Evolutionary conservation across 2,888 invertebrate genomes (phyloP), one percentile per base, ranked within the genome.

Genomic region (Antitype chi): DNA sequence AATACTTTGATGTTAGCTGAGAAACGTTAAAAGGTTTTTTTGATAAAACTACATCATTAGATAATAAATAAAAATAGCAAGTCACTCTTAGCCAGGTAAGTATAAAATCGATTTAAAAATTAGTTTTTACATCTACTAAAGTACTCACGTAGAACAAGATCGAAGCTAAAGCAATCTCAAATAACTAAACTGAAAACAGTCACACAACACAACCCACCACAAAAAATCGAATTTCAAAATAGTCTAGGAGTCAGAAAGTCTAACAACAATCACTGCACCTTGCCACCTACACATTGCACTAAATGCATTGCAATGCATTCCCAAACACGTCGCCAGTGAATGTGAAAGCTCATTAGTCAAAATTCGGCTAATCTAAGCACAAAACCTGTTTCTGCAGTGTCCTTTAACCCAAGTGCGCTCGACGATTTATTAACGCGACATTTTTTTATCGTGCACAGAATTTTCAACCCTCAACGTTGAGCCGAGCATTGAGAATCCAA

Each of bases 241-340:
- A 63, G 32, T 70, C 38, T 38, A 38, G 38, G 6, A 70, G 68
- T 69, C 60, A 28, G 62, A 72, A 76, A 81, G 63, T 73, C 43
- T 15, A 63, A 60, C 85, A 59, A 85, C 82, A 81, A 76, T 77
- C 83, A 85, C 83, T 84, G 86, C 86, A 84, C 83, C 86, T 84
- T 62, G 74, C 82, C 49, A 0, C 83, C 83, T 66, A 84, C 83
- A 82, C 86, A 59, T 5, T 83, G 78, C 47, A 85, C 82, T 77
- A 60, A 60, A 82, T 85, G 83, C 86, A 84, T 84, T n/a, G 86
- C 68, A 84, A 85, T 85, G 86, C 83, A 84, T 59, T 78, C 28
- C 82, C 62, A 85, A 84, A 85, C 74, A 53, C 53, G 78, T 55
- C 53, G 49, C 13, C 0, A n/a, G n/a, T 2, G 32, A 59, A 75